phyloP scores from a whole-genome alignment of 2,113 vertebrate genomes.

The Paramormyrops kingsleyae region DNA sequence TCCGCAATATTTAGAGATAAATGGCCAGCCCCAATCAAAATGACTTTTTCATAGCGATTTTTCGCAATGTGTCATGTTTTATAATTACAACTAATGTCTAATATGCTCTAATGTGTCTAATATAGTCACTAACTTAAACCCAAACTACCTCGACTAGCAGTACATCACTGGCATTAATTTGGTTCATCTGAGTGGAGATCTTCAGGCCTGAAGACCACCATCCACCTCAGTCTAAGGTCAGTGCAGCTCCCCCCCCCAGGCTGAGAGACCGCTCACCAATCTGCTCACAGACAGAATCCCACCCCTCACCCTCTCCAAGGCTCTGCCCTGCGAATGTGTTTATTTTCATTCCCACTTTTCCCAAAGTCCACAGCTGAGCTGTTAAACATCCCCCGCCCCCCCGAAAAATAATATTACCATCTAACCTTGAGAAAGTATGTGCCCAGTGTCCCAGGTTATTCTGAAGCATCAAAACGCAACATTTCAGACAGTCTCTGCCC shows the following conservation, averaged over 20 bases:
- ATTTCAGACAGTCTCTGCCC: neutral
- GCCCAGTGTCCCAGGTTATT: neutral
- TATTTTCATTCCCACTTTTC: neutral
- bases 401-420: neutral
- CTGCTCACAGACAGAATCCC: neutral
- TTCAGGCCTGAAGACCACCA: neutral
- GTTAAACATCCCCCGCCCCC: neutral
- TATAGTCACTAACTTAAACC: neutral
- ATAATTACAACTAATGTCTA: neutral
- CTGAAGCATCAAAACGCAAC: neutral
- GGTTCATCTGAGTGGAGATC: neutral
- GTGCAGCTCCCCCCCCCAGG: neutral
- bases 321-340: neutral
- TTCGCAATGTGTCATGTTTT: neutral
- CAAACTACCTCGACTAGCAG: neutral
- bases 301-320: neutral
- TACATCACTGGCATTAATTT: neutral
- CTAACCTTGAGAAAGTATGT: neutral
- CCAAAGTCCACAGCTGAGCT: neutral
- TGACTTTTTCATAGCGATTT: neutral
- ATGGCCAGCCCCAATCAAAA: neutral
- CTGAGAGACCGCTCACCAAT: neutral
- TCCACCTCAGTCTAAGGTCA: neutral
- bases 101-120: neutral
- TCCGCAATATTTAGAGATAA: neutral